Evolutionary conservation across 2,113 vertebrate genomes (phyloP).

Genomic region (Odocoileus virginianus): DNA sequence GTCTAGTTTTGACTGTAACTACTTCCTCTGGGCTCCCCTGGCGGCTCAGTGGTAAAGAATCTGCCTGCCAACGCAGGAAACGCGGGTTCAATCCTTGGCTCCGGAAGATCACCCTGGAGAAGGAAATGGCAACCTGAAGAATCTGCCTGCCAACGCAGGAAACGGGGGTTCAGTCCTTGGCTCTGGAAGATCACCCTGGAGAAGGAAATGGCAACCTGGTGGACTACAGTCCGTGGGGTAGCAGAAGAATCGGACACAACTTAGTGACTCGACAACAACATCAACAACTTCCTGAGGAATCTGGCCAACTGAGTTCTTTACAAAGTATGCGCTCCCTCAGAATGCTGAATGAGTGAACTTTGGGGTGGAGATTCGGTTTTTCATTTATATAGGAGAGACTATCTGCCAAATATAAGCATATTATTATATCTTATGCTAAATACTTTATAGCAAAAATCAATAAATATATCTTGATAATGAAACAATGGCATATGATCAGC

Average conservation of each 20-base stretch:
- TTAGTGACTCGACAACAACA: background rate
- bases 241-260: background rate
- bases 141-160: background rate
- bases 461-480: background rate
- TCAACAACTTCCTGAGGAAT: background rate
- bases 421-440: background rate
- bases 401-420: background rate
- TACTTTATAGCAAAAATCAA: background rate
- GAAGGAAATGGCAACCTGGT: background rate
- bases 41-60: background rate
- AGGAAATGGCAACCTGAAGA: background rate
- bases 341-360: background rate
- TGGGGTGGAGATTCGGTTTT: background rate
- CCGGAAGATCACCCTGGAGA: background rate
- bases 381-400: background rate
- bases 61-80: background rate
- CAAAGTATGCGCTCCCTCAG: background rate
- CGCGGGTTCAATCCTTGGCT: rapidly evolving
- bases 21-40: background rate
- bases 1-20: background rate
- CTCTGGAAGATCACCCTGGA: background rate
- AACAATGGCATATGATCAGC: background rate
- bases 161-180: rapidly evolving
- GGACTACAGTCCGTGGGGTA: background rate
- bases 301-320: background rate